Evolutionary conservation across 2,888 invertebrate genomes (phyloP), one percentile per base, ranked within the genome.

Genomic region (Vesta saturnalis): DNA sequence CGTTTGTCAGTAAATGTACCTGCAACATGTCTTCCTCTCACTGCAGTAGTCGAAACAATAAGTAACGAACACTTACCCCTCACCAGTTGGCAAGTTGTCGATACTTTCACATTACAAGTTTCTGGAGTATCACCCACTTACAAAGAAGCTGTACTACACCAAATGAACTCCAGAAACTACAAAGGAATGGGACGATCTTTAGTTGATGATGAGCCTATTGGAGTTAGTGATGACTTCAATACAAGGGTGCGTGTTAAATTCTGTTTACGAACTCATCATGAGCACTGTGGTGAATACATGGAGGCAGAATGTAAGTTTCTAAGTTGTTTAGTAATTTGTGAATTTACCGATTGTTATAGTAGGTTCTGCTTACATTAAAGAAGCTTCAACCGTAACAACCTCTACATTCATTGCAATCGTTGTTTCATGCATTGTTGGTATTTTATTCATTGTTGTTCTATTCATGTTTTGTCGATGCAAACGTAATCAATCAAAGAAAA

Each of bases 391-490:
- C 0, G 84, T 94, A 58, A 90, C 92, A 35, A 93, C 92, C 39
- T 92, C 94, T 21, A 94, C 94, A 1, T 82, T 93, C 73, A 91
- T 93, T 71, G 93, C 91, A 16, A 91, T 94, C 74, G 88, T 93
- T 71, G 92, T 94, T 19, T 92, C 93, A 54, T 92, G 92, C 76
- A 89, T 93, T 65, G 92, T 94, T n/a, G 92, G 94, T 77, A 87
- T 93, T 2, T 85, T 94, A 0, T 93, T 93, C 81, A 88, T 92
- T 46, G 91, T 91, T 12, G 85, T 95, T 4, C 84, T 95, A 67
- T 87, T 94, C 76, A 89, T 95, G 80, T 94, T 94, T 86, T 95
- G 95, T 80, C 91, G 93, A 69, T 94, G 95, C 83, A 93, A 93
- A 77, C 89, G 92, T 69, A 92, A 91, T 79, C 92, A 92, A 79